Evolutionary conservation across 2,888 invertebrate genomes (phyloP).

Genomic region (Dyspetes luteomarginatus): DNA sequence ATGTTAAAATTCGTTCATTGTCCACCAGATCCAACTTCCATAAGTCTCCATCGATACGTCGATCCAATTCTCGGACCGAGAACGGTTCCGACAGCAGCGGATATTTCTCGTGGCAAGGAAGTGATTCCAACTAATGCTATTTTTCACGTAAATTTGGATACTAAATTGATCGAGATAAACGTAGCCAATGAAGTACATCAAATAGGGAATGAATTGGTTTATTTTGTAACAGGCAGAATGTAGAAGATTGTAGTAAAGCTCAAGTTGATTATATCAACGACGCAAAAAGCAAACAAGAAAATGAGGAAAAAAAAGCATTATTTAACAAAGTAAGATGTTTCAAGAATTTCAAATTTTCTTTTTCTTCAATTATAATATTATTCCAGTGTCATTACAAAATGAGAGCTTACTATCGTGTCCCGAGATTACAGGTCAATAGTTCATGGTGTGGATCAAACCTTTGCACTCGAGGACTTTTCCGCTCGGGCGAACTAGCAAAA

Average conservation of each 20-base stretch:
- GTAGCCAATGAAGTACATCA: conserved; percentile 65
- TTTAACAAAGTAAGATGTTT: not conserved
- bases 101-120: conserved; percentile 87
- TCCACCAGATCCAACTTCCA: conserved; percentile 85
- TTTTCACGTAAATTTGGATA: conserved; percentile 81
- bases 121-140: conserved; percentile 83
- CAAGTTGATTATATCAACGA: conserved; percentile 33
- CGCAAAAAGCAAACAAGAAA: conserved; percentile 26
- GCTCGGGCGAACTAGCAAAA: no score
- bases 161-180: conserved; percentile 70
- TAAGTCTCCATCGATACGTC: conserved; percentile 91
- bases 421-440: conserved; percentile 6
- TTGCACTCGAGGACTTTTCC: no score
- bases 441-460: no score
- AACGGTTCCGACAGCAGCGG: conserved; percentile 88
- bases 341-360: no score
- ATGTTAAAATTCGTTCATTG: conserved; percentile 16
- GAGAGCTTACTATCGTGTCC: no score
- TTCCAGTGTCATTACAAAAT: no score
- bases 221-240: conserved; percentile 66
- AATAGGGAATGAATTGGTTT: conserved; percentile 76
- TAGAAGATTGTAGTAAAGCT: conserved; percentile 19
- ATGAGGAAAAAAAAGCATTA: not conserved
- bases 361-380: no score
- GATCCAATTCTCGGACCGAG: conserved; percentile 91